A percentile compares a stretch with the other conserved stretches of the same genome.
phyloP scores from a whole-genome alignment of 2,113 vertebrate genomes.

The Globicephala melas region DNA sequence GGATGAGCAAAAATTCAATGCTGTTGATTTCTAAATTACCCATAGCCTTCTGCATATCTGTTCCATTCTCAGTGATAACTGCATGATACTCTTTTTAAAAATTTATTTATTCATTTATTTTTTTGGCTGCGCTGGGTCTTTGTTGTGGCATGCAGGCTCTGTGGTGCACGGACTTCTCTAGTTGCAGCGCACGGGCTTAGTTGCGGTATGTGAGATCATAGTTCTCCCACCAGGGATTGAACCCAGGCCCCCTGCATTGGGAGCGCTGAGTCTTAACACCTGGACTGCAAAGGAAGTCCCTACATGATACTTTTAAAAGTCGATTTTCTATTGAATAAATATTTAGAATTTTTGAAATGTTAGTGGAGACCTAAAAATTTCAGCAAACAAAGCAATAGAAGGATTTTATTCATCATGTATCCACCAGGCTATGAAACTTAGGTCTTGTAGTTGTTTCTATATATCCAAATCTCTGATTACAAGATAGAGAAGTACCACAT shows the following conservation, averaged over 20 bases:
- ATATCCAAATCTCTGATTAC: not conserved
- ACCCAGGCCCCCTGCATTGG: no score
- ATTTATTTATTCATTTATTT: no score
- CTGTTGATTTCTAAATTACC: not conserved
- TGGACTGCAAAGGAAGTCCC: no score
- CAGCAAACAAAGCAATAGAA: not conserved
- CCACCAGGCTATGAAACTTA: not conserved
- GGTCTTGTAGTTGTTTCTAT: not conserved
- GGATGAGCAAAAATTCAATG: not conserved
- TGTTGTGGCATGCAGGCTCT: no score
- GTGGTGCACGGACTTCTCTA: no score
- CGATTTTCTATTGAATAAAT: not conserved
- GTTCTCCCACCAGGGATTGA: no score
- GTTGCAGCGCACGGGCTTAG: no score
- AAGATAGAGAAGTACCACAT: not conserved
- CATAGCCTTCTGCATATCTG: not conserved
- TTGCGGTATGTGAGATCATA: no score
- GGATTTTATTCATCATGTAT: not conserved
- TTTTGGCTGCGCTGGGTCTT: no score
- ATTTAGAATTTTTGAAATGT: not conserved
- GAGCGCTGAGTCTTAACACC: no score
- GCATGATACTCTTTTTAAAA: not conserved
- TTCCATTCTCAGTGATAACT: not conserved
- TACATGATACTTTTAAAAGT: not conserved
- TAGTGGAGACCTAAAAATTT: not conserved